Base-by-base conservation (phyloP, 2,888 invertebrate genomes). In the Sympetrum striolatum region DNA sequence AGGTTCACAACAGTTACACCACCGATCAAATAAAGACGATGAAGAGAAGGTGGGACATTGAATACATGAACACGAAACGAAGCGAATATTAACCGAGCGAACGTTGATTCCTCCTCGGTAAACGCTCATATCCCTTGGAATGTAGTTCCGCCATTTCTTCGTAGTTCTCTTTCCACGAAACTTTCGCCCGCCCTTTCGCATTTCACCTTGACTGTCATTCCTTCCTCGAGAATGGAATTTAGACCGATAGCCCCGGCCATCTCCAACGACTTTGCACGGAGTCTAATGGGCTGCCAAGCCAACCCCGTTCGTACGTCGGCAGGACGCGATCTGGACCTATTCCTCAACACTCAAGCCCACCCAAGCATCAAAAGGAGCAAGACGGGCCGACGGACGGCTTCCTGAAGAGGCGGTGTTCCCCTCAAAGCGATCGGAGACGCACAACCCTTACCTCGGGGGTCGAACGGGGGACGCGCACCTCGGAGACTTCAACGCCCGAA, bases 401-500 rank as follows among this genome's bases (percentile, higher is more conserved):
- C 58, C 58, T 82, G 25, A 18, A 35, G 58, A 35, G 64, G 53
- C 86, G 86, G 86, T 22, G 4, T 37, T 37, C 37, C 60, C 60
- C 64, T 64, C 39, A 60, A 58, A 64, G 58, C 58, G 64, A 82
- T 31, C 15, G 53, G 48, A 58, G 82, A 58, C 35, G 60, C 37
- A 37, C 60, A 37, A 73, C 73, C 60, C 53, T 35, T 25, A 60
- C 60, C 60, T 15, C 86, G 64, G 60, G 86, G 60, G n/a, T 86
- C 64, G 86, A 86, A 86, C 60, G 35, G 5, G 58, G 6, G 82
- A 82, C 58, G 22, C 2, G 37, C 14, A 8, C 35, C 22, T n/a
- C 22, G 37, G 86, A 86, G 60, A 86, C 86, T 86, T 86, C 58
- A 86, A 64, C 86, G 86, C 37, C 18, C 60, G 86, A 15, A 15